Base-by-base conservation (phyloP, 2,888 invertebrate species). In the Pachliopta kotzebuea region DNA sequence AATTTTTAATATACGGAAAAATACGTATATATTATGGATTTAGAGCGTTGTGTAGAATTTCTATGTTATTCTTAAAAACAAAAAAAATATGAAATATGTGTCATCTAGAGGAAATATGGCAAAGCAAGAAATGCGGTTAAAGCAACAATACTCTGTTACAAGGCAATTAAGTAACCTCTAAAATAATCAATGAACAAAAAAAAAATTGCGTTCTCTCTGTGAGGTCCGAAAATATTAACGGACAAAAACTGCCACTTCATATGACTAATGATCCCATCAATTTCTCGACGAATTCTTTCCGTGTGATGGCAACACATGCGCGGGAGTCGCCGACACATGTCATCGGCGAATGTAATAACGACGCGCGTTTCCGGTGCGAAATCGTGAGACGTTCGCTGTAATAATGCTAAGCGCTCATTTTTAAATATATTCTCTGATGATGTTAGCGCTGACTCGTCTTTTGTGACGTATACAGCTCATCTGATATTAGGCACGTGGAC, bases 221-320 rank as follows among this genome's bases (percentile, higher is more conserved):
- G 90, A 73, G 90, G 90, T 89, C 89, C 75, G 58, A 74, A 73
- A 74, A 62, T 61, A 50, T 62, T 66, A 61, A 69, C 58, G 62
- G 67, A 52, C 69, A 75, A 77, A 80, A 74, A 71, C 63, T 68
- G 68, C 72, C 79, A 78, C 80, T 83, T 77, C 80, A 82, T 76
- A 82, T 84, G 84, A 86, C 81, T 88, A 86, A 90, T 88, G 88
- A 86, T 83, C 85, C 85, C 89, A 86, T 88, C 88, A 86, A 82
- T 83, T 81, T 81, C 81, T 77, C 77, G 78, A 76, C 81, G 75
- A 77, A 83, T 84, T 81, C 83, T 77, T 74, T 72, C 76, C 76
- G 72, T 74, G 72, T 65, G 74, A 66, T 70, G 68, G 72, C 76
- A 79, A 82, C 85, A 86, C 85, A 85, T 84, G 85, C 81, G 79